Conservation (phyloP, 2,113 vertebrate species). For the Elgaria multicarinata region DNA sequence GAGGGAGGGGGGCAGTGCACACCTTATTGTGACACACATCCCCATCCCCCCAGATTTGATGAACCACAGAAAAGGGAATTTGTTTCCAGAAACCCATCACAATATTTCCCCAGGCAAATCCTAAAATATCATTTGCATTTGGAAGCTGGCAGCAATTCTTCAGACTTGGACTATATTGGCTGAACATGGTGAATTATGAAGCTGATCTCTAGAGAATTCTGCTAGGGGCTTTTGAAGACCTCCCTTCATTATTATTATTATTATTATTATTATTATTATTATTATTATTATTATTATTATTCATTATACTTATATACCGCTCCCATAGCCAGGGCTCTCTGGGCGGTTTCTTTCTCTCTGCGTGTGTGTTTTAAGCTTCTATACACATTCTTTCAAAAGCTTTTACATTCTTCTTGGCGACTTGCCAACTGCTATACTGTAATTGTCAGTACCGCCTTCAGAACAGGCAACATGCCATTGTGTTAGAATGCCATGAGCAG, state of each 20-base stretch:
- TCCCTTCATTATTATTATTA: too few relatives aligned
- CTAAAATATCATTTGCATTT: constrained; percentile 6
- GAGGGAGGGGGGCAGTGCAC: too few relatives aligned
- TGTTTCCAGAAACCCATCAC: neutral
- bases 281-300: too few relatives aligned
- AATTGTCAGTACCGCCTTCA: constrained; percentile 31
- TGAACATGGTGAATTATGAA: neutral
- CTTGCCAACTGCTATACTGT: constrained; percentile 31
- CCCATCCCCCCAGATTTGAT: neutral
- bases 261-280: too few relatives aligned
- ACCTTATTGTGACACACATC: too few relatives aligned
- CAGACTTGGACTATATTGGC: neutral
- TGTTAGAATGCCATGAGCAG: neutral
- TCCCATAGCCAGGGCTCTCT: too few relatives aligned
- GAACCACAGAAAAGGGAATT: neutral
- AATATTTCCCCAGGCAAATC: constrained; percentile 7
- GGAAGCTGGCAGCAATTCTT: neutral
- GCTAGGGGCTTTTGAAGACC: neutral
- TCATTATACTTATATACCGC: too few relatives aligned
- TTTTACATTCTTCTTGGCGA: neutral
- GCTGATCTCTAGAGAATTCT: rapidly evolving
- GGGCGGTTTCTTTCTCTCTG: neutral
- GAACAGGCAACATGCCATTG: constrained; percentile 21
- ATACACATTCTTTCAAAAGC: neutral
- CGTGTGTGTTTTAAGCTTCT: neutral